phyloP scores from a whole-genome alignment of 2,113 vertebrate species.

The Neopipo cinnamomea region DNA sequence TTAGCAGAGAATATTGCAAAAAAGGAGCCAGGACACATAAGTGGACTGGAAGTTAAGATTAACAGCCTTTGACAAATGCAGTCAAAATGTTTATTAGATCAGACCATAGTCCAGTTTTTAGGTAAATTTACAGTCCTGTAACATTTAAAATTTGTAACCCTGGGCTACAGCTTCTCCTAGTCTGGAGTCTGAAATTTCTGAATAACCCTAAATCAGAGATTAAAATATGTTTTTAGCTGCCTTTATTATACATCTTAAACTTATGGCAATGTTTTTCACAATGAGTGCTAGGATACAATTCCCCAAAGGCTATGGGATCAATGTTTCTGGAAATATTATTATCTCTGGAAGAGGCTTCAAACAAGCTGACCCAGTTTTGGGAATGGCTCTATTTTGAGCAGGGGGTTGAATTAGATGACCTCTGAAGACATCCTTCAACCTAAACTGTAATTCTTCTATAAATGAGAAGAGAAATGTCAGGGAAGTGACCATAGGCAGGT shows the following conservation, averaged over 20 bases:
- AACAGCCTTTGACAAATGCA: background rate
- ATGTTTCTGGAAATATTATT: background rate
- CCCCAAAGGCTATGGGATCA: background rate
- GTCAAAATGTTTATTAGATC: background rate
- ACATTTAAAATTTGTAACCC: background rate
- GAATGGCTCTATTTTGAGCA: background rate
- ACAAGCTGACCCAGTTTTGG: background rate
- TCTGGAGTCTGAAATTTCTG: background rate
- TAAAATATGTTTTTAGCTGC: background rate
- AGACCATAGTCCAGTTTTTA: background rate
- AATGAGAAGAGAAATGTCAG: background rate
- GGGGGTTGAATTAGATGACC: background rate
- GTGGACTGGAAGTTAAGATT: background rate
- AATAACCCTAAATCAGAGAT: background rate
- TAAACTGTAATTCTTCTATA: background rate
- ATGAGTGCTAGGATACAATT: background rate
- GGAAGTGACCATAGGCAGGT: background rate
- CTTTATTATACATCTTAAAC: background rate
- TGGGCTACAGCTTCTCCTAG: background rate
- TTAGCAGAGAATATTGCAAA: background rate
- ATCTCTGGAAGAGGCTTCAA: background rate
- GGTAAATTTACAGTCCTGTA: background rate
- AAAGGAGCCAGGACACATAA: background rate
- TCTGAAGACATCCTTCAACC: background rate
- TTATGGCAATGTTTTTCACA: background rate